Evolutionary conservation across 1,140 invertebrate species (phyloP).

Genomic region (Brachionus calyciflorus): DNA sequence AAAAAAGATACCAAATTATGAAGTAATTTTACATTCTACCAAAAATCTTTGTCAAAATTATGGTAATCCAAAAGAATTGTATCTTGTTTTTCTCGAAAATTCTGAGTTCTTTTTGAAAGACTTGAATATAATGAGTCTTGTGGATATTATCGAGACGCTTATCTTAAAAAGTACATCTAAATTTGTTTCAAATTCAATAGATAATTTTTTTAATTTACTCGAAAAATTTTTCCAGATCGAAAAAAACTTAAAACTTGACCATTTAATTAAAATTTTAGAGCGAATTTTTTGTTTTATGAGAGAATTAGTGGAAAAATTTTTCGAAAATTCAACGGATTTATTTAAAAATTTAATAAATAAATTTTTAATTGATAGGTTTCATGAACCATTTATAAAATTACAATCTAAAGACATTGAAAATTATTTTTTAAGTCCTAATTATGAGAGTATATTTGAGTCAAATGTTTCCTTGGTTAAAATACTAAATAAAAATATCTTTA

Average conservation of each 20-base stretch:
- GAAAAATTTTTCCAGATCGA: background rate
- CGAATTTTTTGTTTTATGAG: background rate
- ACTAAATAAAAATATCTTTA: background rate
- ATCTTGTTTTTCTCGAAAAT: conserved; percentile 33
- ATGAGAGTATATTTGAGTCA: background rate
- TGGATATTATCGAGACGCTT: background rate
- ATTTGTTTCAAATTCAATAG: background rate
- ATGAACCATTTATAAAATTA: background rate
- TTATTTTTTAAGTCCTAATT: background rate
- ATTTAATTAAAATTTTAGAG: background rate
- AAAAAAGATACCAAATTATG: background rate
- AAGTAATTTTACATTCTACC: background rate
- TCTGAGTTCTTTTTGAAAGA: background rate
- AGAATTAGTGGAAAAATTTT: background rate
- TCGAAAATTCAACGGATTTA: background rate
- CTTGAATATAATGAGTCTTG: background rate
- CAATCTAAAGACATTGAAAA: background rate
- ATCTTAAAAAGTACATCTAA: background rate
- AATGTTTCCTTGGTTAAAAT: background rate
- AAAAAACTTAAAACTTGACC: background rate
- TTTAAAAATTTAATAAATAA: background rate
- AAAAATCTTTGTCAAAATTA: background rate
- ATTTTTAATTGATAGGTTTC: conserved; percentile 9
- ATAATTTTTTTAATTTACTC: background rate
- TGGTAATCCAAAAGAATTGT: conserved; percentile 32